Evolutionary conservation across 2,888 invertebrate genomes (phyloP), one percentile per base, ranked within the genome.

Genomic region (Beris chalybata): DNA sequence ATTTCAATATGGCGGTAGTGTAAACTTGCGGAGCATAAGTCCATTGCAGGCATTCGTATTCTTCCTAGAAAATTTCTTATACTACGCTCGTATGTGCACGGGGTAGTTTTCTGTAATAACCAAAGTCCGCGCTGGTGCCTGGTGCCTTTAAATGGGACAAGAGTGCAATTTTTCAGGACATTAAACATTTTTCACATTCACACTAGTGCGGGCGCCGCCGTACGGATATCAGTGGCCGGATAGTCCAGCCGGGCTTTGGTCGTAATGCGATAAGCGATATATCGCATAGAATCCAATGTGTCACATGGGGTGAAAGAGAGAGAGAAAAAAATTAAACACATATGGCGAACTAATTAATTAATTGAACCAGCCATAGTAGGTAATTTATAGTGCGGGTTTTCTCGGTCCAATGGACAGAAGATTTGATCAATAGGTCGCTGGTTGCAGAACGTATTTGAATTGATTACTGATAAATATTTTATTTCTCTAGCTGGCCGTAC

Each of bases 101-200:
- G 50, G 61, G 52, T 22, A 61, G 50, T 50, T 9, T 30, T 48
- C 47, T 61, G 32, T 58, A 52, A 32, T 64, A 65, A 59, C 67
- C 65, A 65, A 67, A 55, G 59, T 59, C 59, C 48, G 32, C 64
- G n/a, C 53, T 43, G 48, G 15, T 59, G 58, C 48, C 52, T 65
- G 59, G 15, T 59, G 58, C 48, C 52, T 65, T 54, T 32, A 44
- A 68, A 61, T 59, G 65, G 61, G 52, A 65, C 57, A 31, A 59
- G 54, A 54, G 58, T 43, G 64, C 61, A 66, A 68, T 68, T 68
- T 68, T 68, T 68, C 68, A 68, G 66, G 31, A 68, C 68, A 68
- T 68, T 68, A 63, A 68, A 68, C 68, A 68, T 64, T 66, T 64
- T 68, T 66, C 65, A 66, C 47, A 43, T 32, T 22, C 50, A 38